These are phyloP conservation scores for Tragopan temminckii DNA, from an alignment of 2,797 vertebrate species.

Conservation along the genomic window DNA sequence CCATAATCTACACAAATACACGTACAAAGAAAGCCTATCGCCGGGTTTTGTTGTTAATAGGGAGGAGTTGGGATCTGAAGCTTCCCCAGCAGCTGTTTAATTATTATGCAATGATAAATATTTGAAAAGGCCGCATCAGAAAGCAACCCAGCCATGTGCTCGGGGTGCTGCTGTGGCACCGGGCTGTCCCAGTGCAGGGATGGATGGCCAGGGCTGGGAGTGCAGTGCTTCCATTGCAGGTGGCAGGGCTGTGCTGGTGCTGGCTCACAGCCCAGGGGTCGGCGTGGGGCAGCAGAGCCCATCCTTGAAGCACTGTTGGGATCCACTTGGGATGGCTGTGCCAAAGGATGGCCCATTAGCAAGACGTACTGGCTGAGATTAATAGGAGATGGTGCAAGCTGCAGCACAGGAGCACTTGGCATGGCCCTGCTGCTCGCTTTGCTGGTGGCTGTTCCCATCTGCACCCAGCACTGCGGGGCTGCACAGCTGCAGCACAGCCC, in stretches of 20 bases:
- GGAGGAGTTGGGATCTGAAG: background rate
- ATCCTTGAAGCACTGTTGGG: background rate
- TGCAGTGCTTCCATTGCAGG: too few species aligned
- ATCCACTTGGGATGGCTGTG: background rate
- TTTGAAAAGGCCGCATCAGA: background rate
- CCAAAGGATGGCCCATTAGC: background rate
- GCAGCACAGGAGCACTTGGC: background rate
- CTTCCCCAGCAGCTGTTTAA: conserved; percentile 9
- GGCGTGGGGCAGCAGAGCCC: background rate
- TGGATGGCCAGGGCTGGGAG: background rate
- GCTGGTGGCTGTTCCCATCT: background rate
- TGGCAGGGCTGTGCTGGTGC: too few species aligned
- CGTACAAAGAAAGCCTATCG: background rate
- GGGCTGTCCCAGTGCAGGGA: fast-evolving
- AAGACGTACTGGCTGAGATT: fast-evolving
- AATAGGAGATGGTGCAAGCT: background rate
- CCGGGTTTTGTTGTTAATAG: background rate
- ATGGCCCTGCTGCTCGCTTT: background rate
- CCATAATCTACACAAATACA: background rate
- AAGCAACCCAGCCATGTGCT: background rate
- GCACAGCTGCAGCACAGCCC: background rate
- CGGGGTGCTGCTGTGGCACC: background rate
- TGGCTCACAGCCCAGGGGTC: too few species aligned
- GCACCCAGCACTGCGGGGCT: background rate
- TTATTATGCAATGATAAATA: background rate